phyloP scores from a whole-genome alignment of 2,888 invertebrate species.

The Lumbricus terrestris region DNA sequence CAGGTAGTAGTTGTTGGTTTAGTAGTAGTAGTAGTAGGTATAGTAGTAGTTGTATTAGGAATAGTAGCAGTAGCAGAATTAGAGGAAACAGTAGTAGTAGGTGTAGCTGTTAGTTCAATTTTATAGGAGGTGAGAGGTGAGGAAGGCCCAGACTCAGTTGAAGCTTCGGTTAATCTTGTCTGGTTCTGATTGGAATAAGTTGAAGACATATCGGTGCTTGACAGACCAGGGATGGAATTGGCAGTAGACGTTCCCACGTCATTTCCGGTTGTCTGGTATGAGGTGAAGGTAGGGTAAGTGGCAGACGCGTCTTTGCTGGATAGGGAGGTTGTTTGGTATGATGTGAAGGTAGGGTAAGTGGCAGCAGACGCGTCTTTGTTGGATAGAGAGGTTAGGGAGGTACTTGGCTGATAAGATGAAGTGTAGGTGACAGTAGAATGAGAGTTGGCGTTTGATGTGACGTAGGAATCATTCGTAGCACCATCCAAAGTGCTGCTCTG shows the following conservation, averaged over 20 bases:
- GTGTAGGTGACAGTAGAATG: not conserved
- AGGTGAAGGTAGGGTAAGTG: not conserved
- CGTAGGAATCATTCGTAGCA: not conserved
- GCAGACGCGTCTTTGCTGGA: too few relatives aligned
- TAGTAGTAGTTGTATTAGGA: too few relatives aligned
- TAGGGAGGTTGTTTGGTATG: not conserved
- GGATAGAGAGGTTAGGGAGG: too few relatives aligned
- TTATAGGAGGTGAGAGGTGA: not conserved
- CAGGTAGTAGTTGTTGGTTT: too few relatives aligned
- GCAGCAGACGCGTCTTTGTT: not conserved
- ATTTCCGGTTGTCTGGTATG: not conserved
- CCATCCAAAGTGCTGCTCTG: not conserved
- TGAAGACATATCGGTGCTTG: too few relatives aligned
- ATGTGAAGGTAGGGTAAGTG: not conserved
- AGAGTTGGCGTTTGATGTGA: not conserved
- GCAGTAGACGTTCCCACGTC: not conserved
- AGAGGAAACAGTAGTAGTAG: not conserved
- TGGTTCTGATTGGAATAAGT: too few relatives aligned
- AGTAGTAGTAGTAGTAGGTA: too few relatives aligned
- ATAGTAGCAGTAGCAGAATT: not conserved
- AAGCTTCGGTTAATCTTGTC: too few relatives aligned
- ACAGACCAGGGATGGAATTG: too few relatives aligned
- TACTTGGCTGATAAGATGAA: not conserved
- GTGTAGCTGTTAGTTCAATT: not conserved
- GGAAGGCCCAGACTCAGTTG: not conserved